Conservation (phyloP, 2,113 vertebrate species). For the Grus americana region DNA sequence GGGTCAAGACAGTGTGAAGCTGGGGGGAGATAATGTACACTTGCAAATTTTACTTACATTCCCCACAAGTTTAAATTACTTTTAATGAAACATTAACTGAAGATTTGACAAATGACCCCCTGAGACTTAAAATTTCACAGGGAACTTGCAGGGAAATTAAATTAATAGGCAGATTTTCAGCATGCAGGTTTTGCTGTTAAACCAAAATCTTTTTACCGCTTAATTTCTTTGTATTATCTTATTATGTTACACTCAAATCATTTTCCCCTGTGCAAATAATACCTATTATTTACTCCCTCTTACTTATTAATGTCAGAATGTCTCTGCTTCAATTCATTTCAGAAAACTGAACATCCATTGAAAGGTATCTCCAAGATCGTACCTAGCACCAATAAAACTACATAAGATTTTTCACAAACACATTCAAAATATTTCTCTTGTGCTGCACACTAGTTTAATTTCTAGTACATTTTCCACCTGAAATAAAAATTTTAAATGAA, state of each 20-base stretch:
- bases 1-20: slow-evolving; percentile 32
- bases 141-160: slow-evolving; percentile 41
- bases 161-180: slow-evolving; percentile 46
- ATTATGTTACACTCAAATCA: neutral
- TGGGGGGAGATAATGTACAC: neutral
- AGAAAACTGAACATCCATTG: neutral
- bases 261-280: neutral
- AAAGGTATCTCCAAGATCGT: neutral
- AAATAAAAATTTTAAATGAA: neutral
- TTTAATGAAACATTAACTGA: slow-evolving; percentile 55
- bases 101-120: slow-evolving; percentile 53
- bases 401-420: neutral
- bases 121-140: slow-evolving; percentile 42
- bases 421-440: neutral
- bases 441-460: neutral
- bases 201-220: neutral
- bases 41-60: slow-evolving; percentile 47
- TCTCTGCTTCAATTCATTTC: neutral
- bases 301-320: neutral
- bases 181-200: slow-evolving; percentile 12
- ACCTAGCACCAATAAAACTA: neutral
- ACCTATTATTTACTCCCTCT: neutral
- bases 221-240: slow-evolving; percentile 1
- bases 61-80: slow-evolving; percentile 50
- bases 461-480: neutral